Base-by-base conservation (phyloP, 2,888 invertebrate genomes). In the Merodon equestris region DNA sequence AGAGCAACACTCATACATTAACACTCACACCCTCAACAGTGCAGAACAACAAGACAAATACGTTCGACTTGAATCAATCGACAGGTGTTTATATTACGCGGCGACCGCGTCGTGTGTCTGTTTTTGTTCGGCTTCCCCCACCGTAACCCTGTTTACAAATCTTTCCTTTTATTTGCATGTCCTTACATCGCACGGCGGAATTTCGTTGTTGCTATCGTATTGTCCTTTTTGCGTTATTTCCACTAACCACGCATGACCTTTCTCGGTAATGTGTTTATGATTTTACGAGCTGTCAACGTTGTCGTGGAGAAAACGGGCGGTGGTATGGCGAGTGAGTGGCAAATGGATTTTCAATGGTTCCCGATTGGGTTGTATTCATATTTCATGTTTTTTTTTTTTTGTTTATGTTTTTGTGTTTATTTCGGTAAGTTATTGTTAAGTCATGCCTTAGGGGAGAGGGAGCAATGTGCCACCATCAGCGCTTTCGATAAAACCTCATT, bases 221-320 rank as follows among this genome's bases (percentile, higher is more conserved):
- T 40, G 3, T 40, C 3, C 2, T 36, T 40, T 40, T 40, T n/a
- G n/a, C n/a, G 40, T 40, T 40, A 40, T 40, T 40, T n/a, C 40
- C 10, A 40, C 10, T 40, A n/a, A 40, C 40, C 40, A 40, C 40
- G 40, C 40, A 40, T 40, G 40, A 40, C 40, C 40, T n/a, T 40
- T 27, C 3, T 27, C 7, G 27, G 2, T 27, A 4, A 2, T 27
- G 27, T 27, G 27, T 7, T 27, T 27, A 27, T 7, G 27, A 2
- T 27, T 27, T 27, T 27, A 27, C 27, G 7, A 27, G 27, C 27
- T 27, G 27, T 27, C 27, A 27, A 2, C 27, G 27, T 27, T 27
- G 27, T 2, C 27, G 27, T 27, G 3, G 27, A 7, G 27, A 27
- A 27, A 4, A 7, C 3, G 2, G 27, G 27, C 27, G 27, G 27